Base-by-base conservation (phyloP, 1,140 invertebrate species). In the Ectropis grisescens region DNA sequence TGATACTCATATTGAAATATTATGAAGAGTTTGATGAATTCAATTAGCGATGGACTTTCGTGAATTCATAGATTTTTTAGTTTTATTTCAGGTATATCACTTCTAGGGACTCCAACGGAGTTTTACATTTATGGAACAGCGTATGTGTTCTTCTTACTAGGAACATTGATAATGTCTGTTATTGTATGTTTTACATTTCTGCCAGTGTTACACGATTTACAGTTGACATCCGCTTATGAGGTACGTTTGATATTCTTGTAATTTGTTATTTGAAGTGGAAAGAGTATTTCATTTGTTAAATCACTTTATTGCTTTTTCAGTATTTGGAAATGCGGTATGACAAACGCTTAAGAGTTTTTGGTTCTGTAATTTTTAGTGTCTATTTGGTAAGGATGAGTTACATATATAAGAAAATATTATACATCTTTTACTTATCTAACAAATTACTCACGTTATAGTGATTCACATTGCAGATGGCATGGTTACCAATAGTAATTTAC, bases 401-500 rank as follows among this genome's bases (percentile, higher is more conserved):
- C 2, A 14, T 14, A 24, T 8, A 6, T 26, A 26, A 10, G 3
- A 26, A n/a, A n/a, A n/a, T 6, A 26, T 26, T 26, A n/a, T 4
- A 22, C 4, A 22, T 2, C 6, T 26, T 12, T 33, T 27, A 16
- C 16, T 11, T 33, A 33, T 33, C 28, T 13, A n/a, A n/a, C n/a
- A n/a, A n/a, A n/a, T n/a, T n/a, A n/a, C n/a, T n/a, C n/a, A n/a
- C n/a, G n/a, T n/a, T n/a, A n/a, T n/a, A n/a, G 24, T 28, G 26
- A 34, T 30, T 19, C 29, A 47, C 59, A 45, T 85, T 83, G 38
- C 72, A 96, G 93, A 82, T 91, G 29, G 84, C 94, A 30, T 96
- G 94, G 85, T 90, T 96, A 76, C 93, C 94, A 2, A 90, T 97
- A 41, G 93, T 96, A 1, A 90, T 96, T 28, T 96, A 94, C 69